These are phyloP conservation scores for Romanogobio albipinnatus DNA, from an alignment of 2,113 vertebrate species.

Conservation along the genomic window DNA sequence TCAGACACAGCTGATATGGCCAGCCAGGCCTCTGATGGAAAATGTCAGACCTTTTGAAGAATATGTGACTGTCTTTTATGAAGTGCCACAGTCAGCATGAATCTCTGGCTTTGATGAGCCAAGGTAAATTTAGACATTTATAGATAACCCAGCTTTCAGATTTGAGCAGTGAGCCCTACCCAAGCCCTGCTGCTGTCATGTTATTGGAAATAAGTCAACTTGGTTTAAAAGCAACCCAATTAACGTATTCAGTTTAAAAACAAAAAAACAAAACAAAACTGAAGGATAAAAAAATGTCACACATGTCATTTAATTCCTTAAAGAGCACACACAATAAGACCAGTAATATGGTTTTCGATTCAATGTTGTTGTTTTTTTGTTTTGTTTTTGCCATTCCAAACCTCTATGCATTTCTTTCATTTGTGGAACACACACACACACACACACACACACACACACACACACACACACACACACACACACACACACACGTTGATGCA, in stretches of 20 bases:
- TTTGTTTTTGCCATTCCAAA: no score
- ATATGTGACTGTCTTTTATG: background rate
- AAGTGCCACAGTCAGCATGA: conserved; percentile 17
- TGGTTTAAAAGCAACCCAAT: background rate
- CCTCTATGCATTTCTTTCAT: no score
- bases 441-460: no score
- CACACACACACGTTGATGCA: no score
- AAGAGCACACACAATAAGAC: background rate
- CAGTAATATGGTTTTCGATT: background rate
- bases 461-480: no score
- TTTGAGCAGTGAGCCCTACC: background rate
- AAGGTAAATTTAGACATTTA: conserved; percentile 19
- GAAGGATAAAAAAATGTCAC: no score
- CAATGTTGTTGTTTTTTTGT: no score
- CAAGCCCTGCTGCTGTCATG: background rate
- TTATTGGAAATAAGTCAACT: background rate
- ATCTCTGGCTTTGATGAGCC: conserved; percentile 7
- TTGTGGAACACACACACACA: no score
- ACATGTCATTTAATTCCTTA: background rate
- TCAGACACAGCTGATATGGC: conserved; percentile 6
- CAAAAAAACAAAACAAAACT: background rate
- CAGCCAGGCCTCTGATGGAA: background rate
- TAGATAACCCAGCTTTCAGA: background rate
- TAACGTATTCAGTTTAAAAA: no score
- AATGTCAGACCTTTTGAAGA: background rate